These are phyloP conservation scores for Acanthaster planci DNA, from an alignment of 35 echinoderm and acorn worm species.

Conservation along the genomic window DNA sequence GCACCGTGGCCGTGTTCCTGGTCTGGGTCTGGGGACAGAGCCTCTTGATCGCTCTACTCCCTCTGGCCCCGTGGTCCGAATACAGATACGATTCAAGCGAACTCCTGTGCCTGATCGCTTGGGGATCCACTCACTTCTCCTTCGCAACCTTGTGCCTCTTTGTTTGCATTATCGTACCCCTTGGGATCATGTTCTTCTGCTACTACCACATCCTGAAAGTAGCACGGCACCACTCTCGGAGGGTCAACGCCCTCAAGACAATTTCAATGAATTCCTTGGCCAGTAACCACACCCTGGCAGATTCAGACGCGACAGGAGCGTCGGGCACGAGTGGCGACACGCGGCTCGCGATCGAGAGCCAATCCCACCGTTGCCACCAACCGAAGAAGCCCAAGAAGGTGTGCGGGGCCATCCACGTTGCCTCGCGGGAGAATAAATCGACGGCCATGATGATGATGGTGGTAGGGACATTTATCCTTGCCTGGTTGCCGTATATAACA, in stretches of 20 bases:
- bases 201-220: constrained; percentile 12
- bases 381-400: neutral
- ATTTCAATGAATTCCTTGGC: neutral
- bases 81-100: constrained; percentile 14
- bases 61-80: neutral
- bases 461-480: constrained; percentile 9
- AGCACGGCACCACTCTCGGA: neutral
- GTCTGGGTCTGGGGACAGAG: neutral
- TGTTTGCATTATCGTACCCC: neutral
- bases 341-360: neutral
- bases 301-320: neutral
- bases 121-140: neutral
- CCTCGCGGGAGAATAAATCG: constrained; percentile 7
- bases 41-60: neutral
- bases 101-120: neutral
- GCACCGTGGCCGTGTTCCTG: neutral
- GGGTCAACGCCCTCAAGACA: neutral
- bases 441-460: constrained; percentile 22
- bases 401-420: no score
- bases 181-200: neutral
- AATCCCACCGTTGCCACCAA: constrained; percentile 8
- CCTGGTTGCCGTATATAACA: constrained; percentile 26
- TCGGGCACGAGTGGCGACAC: neutral
- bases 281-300: neutral
- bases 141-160: constrained; percentile 24